Conservation (phyloP, 2,888 invertebrate species). For the Dorcus hopei region DNA sequence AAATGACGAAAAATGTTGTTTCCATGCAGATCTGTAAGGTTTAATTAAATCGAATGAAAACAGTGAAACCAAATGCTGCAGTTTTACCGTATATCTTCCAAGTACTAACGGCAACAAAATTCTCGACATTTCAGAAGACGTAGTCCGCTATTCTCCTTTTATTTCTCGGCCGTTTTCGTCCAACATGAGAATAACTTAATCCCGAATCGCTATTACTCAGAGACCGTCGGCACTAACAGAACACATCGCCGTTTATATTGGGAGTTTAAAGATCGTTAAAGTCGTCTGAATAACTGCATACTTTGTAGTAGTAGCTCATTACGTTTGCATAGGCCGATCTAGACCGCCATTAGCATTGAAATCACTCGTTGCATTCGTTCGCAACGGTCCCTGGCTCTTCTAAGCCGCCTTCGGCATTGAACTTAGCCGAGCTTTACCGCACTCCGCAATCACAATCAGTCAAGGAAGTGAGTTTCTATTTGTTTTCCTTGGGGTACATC, state of each 20-base stretch:
- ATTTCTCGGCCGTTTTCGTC: slow-evolving; percentile 4
- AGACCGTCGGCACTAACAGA: background rate
- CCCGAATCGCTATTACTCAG: slow-evolving; percentile 8
- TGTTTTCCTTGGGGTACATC: slow-evolving; percentile 13
- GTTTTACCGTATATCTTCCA: slow-evolving; percentile 18
- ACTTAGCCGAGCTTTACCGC: slow-evolving; percentile 21
- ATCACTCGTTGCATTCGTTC: slow-evolving; percentile 17
- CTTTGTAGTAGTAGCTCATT: slow-evolving; percentile 17
- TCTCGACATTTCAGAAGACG: slow-evolving; percentile 9
- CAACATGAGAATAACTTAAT: slow-evolving; percentile 5
- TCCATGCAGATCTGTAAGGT: too few species aligned
- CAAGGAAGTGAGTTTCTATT: slow-evolving; percentile 19
- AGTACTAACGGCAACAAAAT: slow-evolving; percentile 13
- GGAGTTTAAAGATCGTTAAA: slow-evolving; percentile 2
- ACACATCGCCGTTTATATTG: background rate
- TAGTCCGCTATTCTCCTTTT: slow-evolving; percentile 14
- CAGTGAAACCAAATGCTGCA: background rate
- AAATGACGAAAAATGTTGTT: too few species aligned
- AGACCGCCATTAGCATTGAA: slow-evolving; percentile 21
- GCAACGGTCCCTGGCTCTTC: slow-evolving; percentile 15
- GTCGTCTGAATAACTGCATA: slow-evolving; percentile 16
- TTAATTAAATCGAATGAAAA: too few species aligned
- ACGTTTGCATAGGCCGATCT: slow-evolving; percentile 21
- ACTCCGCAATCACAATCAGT: slow-evolving; percentile 17
- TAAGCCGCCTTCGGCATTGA: slow-evolving; percentile 20